Percentiles rank a stretch among this genome's conserved stretches.
phyloP scores from a whole-genome alignment of 1,140 invertebrate genomes.

The Hesperophylax magnus region DNA sequence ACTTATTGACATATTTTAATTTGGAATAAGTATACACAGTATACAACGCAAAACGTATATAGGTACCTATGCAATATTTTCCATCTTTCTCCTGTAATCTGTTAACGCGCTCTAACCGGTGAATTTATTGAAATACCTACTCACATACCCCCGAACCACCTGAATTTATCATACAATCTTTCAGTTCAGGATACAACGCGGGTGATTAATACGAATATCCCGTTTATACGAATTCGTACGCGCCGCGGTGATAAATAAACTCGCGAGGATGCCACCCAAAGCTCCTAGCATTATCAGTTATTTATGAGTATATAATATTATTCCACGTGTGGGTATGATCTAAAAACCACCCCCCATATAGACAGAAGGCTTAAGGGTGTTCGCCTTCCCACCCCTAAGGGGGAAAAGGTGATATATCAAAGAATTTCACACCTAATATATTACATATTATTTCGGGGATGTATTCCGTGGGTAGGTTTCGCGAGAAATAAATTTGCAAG shows the following conservation, averaged over 20 bases:
- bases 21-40: no score
- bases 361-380: conserved; percentile 50
- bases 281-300: conserved; percentile 50
- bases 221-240: conserved; percentile 33
- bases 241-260: conserved; percentile 48
- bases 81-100: not conserved
- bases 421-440: conserved; percentile 58
- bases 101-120: not conserved
- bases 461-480: conserved; percentile 18
- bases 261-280: conserved; percentile 40
- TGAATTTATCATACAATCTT: conserved; percentile 37
- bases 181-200: conserved; percentile 23
- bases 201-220: conserved; percentile 53
- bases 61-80: not conserved
- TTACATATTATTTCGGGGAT: conserved; percentile 54
- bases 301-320: conserved; percentile 57
- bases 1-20: no score
- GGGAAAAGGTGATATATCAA: conserved; percentile 52
- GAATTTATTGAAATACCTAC: not conserved
- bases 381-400: conserved; percentile 12
- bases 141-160: not conserved
- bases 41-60: no score
- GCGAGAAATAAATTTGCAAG: conserved; percentile 1
- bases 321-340: conserved; percentile 49
- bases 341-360: conserved; percentile 51